Percentiles rank a stretch among this genome's conserved stretches.
phyloP scores from a whole-genome alignment of 2,888 invertebrate genomes.

The Cepaea hortensis region DNA sequence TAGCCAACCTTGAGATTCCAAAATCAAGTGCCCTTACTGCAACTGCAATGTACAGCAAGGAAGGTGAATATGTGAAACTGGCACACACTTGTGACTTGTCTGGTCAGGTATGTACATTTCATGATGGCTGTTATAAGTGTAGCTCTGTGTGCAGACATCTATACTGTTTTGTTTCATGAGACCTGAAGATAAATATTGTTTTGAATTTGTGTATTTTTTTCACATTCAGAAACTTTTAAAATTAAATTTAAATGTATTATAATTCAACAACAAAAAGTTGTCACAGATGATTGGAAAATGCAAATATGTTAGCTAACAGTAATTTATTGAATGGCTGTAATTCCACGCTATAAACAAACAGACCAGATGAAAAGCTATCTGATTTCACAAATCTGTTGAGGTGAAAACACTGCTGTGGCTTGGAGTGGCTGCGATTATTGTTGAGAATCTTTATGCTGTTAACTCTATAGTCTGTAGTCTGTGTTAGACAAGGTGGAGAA shows the following conservation, averaged over 20 bases:
- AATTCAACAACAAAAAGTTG: neutral
- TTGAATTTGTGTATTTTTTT: neutral
- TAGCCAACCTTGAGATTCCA: conserved; percentile 88
- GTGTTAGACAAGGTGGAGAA: no score
- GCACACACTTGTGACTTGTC: conserved; percentile 87
- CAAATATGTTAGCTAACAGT: no score
- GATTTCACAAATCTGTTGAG: no score
- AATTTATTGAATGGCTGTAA: no score
- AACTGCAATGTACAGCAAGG: conserved; percentile 92
- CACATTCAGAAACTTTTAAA: neutral
- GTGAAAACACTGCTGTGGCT: no score
- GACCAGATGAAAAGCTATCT: no score
- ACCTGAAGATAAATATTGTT: neutral
- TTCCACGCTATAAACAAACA: no score
- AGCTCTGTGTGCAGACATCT: neutral
- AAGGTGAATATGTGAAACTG: conserved; percentile 93
- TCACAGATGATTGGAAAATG: neutral
- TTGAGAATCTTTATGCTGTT: no score
- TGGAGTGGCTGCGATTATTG: no score
- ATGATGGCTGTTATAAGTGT: neutral
- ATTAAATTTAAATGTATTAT: neutral
- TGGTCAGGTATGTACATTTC: conserved; percentile 82
- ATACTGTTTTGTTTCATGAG: neutral
- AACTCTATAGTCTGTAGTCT: no score
- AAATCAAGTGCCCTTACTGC: conserved; percentile 78